Base-by-base conservation (phyloP, 1,140 invertebrate species). In the Zaprionus nigranus region DNA sequence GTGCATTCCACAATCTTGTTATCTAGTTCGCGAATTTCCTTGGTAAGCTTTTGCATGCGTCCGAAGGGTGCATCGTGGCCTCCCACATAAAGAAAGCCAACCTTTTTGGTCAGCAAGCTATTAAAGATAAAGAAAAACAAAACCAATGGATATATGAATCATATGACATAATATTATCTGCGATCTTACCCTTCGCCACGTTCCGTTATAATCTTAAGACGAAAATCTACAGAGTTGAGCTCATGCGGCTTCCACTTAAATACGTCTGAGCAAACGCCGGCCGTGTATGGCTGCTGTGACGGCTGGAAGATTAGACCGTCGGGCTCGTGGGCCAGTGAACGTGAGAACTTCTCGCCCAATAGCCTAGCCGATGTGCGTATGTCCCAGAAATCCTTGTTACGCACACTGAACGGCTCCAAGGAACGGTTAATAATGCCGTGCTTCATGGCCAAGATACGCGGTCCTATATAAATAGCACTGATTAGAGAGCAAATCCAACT, bases 261-360 rank as follows among this genome's bases (percentile, higher is more conserved):
- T 0, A 99, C 97, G 51, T 96, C 94, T n/a, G 94, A 92, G 92
- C 97, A 98, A 12, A 94, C 93, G 2, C 99, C 99, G 36, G 96
- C 87, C n/a, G 94, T 93, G 92, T 99, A 99, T 0, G 96, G 95
- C 95, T 98, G 93, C 20, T 95, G 94, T 0, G 96, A 95, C 1
- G 99, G 99, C 92, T 99, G 99, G 92, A 99, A 99, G 82, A 99
- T 98, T 0, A 99, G 94, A 53, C 99, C 99, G 93, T 99, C 99
- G 0, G 99, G 98, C 93, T 99, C 98, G 91, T 99, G 99, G 22
- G 95, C 94, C 2, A 99, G 93, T 57, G 96, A 95, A 73, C 95
- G 95, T 0, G 96, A 94, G 93, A 99, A 99, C 88, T 98, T 97
- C 56, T 97, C 96, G 63, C 96, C 95, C 15, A 99, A 93, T 17